Conservation (phyloP, 2,888 invertebrate genomes). For the Ischnura elegans region DNA sequence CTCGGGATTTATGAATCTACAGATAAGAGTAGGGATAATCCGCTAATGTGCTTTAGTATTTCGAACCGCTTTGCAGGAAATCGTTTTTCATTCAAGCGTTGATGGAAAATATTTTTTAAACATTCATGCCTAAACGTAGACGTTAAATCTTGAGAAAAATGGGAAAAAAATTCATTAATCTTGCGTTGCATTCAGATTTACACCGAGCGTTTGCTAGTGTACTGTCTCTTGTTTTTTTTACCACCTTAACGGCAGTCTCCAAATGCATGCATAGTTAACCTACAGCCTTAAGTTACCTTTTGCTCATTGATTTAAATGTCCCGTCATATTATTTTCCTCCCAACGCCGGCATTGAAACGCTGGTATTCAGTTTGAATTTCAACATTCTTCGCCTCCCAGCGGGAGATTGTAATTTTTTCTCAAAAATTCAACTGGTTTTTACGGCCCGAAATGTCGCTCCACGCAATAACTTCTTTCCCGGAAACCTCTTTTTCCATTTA, state of each 20-base stretch:
- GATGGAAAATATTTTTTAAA: background rate
- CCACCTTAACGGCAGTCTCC: background rate
- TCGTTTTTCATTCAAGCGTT: background rate
- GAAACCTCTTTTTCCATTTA: conserved; percentile 23
- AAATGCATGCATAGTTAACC: background rate
- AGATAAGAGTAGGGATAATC: conserved; percentile 12
- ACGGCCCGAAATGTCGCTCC: background rate
- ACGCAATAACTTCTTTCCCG: background rate
- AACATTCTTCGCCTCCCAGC: background rate
- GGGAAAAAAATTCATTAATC: background rate
- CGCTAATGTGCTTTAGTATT: background rate
- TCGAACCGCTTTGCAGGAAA: background rate
- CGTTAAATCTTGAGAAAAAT: background rate
- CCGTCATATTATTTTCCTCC: background rate
- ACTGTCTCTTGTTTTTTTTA: background rate
- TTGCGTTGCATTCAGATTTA: background rate
- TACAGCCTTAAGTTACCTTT: background rate
- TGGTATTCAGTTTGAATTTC: background rate
- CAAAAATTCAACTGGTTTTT: conserved; percentile 11
- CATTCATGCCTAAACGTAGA: background rate
- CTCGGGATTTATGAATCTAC: conserved; percentile 9
- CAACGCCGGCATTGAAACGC: background rate
- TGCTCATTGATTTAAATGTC: background rate
- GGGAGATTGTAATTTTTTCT: background rate
- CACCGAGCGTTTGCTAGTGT: background rate